A percentile compares a stretch with the other conserved stretches of the same genome.
Conservation (phyloP, 2,113 vertebrate species). For the Paramormyrops kingsleyae region DNA sequence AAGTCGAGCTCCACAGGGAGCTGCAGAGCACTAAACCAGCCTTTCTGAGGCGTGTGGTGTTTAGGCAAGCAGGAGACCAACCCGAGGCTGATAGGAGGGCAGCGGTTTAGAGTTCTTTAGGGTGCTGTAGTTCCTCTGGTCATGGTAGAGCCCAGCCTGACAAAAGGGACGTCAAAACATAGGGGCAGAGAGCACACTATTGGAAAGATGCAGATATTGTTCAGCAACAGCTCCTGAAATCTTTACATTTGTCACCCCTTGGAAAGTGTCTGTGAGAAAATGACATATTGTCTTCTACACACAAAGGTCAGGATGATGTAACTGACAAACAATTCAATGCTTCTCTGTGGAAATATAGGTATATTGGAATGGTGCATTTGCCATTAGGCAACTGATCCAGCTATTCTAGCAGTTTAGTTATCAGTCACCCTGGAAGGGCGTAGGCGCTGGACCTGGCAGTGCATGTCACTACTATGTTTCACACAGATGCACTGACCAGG, state of each 20-base stretch:
- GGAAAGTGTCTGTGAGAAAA: not conserved
- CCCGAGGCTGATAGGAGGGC: conserved; percentile 53
- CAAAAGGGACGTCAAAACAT: not conserved
- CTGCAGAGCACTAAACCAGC: not conserved
- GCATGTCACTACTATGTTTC: not conserved
- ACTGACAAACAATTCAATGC: not conserved
- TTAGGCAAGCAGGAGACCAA: conserved; percentile 48
- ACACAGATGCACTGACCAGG: conserved; percentile 70
- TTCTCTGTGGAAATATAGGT: not conserved
- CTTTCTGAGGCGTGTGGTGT: not conserved
- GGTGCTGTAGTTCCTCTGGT: conserved; percentile 88
- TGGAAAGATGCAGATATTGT: not conserved
- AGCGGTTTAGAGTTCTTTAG: conserved; percentile 73
- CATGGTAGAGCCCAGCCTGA: conserved; percentile 84
- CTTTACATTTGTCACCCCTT: not conserved
- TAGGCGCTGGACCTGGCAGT: not conserved
- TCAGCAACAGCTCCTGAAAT: not conserved
- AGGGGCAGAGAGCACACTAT: not conserved
- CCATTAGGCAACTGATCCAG: not conserved
- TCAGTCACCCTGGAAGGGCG: not conserved
- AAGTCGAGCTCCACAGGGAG: conserved; percentile 28
- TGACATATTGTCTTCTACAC: not conserved
- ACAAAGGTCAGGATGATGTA: not conserved
- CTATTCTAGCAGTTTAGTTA: not conserved
- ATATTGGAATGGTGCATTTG: not conserved